These are phyloP conservation scores for Lophura swinhoii DNA, from an alignment of 2,797 vertebrate genomes.

Conservation along the genomic window DNA sequence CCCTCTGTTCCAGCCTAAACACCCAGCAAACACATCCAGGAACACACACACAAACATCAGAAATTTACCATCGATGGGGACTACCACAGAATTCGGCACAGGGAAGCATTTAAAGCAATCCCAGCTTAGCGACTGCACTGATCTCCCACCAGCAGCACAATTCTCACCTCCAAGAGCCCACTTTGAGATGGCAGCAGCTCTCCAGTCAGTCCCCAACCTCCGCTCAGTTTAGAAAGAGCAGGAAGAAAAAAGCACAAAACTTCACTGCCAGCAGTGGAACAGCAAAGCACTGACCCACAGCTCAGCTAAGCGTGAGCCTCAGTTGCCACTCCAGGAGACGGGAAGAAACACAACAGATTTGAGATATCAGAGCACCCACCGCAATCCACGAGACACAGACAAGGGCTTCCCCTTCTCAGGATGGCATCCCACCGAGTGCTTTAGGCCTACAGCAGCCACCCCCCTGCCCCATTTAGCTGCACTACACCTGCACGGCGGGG, in stretches of 20 bases:
- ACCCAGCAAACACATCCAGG: neutral
- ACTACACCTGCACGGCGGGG: neutral
- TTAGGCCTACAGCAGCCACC: slow-evolving; percentile 46
- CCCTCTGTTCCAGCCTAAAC: neutral
- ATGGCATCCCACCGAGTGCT: slow-evolving; percentile 41
- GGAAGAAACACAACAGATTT: slow-evolving; percentile 58
- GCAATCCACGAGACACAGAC: slow-evolving; percentile 63
- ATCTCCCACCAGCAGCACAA: neutral
- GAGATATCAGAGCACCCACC: slow-evolving; percentile 47
- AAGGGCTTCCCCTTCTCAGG: slow-evolving; percentile 50
- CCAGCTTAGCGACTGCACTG: neutral
- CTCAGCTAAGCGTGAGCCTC: slow-evolving; percentile 37
- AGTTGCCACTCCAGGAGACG: slow-evolving; percentile 20
- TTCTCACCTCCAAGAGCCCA: slow-evolving; percentile 38
- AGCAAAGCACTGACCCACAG: neutral
- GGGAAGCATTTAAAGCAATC: neutral
- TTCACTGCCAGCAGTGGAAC: neutral
- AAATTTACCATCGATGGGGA: neutral
- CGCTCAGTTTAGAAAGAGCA: neutral
- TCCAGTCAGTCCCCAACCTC: neutral
- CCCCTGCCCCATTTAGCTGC: neutral
- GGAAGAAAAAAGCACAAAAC: neutral
- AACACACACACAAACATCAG: neutral
- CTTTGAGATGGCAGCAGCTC: neutral
- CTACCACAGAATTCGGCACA: neutral